phyloP scores from a whole-genome alignment of 2,888 invertebrate genomes.

The Mythimna lalbum region DNA sequence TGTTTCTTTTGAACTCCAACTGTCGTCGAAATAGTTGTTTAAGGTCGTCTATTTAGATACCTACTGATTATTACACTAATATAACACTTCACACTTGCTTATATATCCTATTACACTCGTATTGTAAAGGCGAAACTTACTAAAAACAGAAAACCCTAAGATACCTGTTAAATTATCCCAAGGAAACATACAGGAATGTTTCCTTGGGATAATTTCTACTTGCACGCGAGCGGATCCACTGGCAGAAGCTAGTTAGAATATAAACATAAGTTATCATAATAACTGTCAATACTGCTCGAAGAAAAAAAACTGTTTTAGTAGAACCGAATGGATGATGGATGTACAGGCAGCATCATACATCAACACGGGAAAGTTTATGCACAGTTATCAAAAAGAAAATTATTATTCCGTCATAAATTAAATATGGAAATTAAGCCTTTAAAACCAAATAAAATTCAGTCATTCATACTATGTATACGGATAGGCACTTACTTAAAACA shows the following conservation, averaged over 20 bases:
- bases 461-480: background rate
- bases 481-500: background rate
- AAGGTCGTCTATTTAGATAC: conserved; percentile 37
- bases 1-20: conserved; percentile 46
- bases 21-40: conserved; percentile 31
- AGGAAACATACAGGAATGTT: too few relatives aligned
- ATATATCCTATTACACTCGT: too few relatives aligned
- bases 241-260: background rate
- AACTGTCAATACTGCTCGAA: background rate
- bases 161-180: too few relatives aligned
- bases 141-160: too few relatives aligned
- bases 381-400: background rate
- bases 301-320: background rate
- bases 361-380: too few relatives aligned
- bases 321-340: background rate
- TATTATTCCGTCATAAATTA: background rate
- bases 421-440: background rate
- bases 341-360: background rate
- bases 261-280: background rate
- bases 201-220: too few relatives aligned
- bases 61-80: background rate
- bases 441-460: background rate
- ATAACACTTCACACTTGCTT: too few relatives aligned
- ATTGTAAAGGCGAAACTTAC: too few relatives aligned
- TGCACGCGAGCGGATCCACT: too few relatives aligned